These are phyloP conservation scores for Paracentrotus lividus DNA, from an alignment of 53 echinoderm and acorn worm genomes.

Conservation along the genomic window DNA sequence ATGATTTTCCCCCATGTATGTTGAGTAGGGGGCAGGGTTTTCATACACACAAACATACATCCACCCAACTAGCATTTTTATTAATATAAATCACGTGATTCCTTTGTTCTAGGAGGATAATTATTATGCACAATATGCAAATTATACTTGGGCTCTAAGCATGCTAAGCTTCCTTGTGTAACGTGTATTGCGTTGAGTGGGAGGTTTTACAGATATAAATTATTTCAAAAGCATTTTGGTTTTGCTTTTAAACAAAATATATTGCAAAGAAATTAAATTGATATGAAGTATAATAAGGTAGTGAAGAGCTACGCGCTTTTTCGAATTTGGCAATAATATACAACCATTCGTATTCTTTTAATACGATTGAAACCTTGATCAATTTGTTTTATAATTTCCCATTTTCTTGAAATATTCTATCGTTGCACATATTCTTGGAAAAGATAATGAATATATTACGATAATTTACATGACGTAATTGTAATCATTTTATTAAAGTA, in stretches of 20 bases:
- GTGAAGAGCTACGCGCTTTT: too few species aligned
- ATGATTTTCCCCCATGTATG: neutral
- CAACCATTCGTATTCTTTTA: too few species aligned
- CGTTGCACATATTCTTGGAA: too few species aligned
- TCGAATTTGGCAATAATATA: too few species aligned
- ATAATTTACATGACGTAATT: too few species aligned
- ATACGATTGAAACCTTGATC: too few species aligned
- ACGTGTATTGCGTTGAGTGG: neutral
- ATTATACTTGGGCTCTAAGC: neutral
- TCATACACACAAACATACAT: constrained; percentile 45
- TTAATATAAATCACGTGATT: constrained; percentile 61
- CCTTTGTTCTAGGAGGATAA: constrained; percentile 43
- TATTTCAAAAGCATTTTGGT: neutral
- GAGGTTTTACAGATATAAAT: neutral
- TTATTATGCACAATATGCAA: constrained; percentile 51
- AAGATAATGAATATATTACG: too few species aligned
- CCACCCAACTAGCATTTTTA: constrained; percentile 35
- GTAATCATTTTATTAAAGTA: too few species aligned
- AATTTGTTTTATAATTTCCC: too few species aligned
- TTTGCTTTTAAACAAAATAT: neutral
- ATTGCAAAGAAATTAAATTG: neutral
- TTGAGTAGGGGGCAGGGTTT: constrained; percentile 40
- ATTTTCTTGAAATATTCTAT: too few species aligned
- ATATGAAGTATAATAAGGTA: too few species aligned
- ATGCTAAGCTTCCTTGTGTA: neutral